A percentile compares a stretch with the other conserved stretches of the same genome.
phyloP scores from a whole-genome alignment of 1,140 invertebrate genomes.

The Leguminivora glycinivorella region DNA sequence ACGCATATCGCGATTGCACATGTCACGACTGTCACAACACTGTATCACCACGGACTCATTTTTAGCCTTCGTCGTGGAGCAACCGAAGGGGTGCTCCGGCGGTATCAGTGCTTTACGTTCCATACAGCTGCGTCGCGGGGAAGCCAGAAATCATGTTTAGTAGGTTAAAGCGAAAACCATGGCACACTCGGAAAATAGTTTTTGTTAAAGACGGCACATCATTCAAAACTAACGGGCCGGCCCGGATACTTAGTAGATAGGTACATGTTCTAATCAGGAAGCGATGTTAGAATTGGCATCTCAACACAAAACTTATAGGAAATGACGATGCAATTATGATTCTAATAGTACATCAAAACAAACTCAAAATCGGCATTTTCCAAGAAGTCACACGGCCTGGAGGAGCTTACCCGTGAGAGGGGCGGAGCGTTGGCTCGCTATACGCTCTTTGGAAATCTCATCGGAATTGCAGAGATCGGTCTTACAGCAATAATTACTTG shows the following conservation, averaged over 20 bases:
- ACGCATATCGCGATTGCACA: constrained; percentile 78
- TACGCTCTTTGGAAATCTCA: constrained; percentile 57
- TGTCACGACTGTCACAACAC: constrained; percentile 75
- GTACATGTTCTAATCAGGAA: constrained; percentile 72
- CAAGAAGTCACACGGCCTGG: constrained; percentile 62
- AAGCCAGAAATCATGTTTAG: constrained; percentile 75
- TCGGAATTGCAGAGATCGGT: constrained; percentile 71
- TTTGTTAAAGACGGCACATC: constrained; percentile 72
- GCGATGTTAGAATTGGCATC: constrained; percentile 74
- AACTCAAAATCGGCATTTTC: constrained; percentile 68
- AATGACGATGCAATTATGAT: constrained; percentile 69
- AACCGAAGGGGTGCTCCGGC: constrained; percentile 76
- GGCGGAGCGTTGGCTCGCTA: constrained; percentile 53
- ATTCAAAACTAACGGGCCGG: constrained; percentile 63
- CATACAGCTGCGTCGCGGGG: constrained; percentile 74
- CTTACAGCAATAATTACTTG: constrained; percentile 68
- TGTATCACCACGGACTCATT: constrained; percentile 73
- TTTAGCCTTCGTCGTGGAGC: constrained; percentile 70
- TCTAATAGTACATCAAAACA: constrained; percentile 74
- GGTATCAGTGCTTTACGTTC: constrained; percentile 70
- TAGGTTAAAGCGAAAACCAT: constrained; percentile 76
- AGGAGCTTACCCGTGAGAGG: constrained; percentile 65
- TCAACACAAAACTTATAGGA: constrained; percentile 75
- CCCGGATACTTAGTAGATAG: constrained; percentile 46
- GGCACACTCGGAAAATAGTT: constrained; percentile 73